These are phyloP conservation scores for Centruroides vittatus DNA, from an alignment of 1,140 invertebrate genomes.

Conservation along the genomic window DNA sequence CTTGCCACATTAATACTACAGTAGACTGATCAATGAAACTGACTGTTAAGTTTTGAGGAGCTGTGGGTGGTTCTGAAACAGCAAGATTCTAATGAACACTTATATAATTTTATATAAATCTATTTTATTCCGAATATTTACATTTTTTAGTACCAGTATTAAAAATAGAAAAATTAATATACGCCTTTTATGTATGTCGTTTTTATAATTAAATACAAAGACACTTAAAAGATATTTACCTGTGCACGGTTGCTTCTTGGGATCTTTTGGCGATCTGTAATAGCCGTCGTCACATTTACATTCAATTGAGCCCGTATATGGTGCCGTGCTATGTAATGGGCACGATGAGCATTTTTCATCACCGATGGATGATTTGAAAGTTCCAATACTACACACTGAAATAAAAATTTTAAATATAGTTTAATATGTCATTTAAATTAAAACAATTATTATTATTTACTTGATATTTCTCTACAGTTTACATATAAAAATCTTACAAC, in stretches of 20 bases:
- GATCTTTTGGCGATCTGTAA: slow-evolving; percentile 67
- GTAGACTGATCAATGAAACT: slow-evolving; percentile 82
- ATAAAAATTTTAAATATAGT: slow-evolving; percentile 7
- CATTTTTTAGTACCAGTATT: background rate
- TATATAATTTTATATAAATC: background rate
- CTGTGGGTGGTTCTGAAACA: slow-evolving; percentile 63
- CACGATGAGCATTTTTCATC: slow-evolving; percentile 60
- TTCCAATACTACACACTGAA: slow-evolving; percentile 52
- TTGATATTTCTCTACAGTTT: no score
- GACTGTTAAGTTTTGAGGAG: slow-evolving; percentile 78
- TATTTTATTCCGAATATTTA: background rate
- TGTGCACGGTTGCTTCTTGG: slow-evolving; percentile 74
- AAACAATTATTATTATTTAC: no score
- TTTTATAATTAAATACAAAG: no score
- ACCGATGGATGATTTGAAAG: slow-evolving; percentile 44
- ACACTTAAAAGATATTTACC: slow-evolving; percentile 40
- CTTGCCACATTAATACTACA: slow-evolving; percentile 74
- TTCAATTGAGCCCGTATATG: slow-evolving; percentile 60
- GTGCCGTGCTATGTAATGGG: slow-evolving; percentile 72
- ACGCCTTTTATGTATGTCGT: no score
- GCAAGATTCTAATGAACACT: background rate
- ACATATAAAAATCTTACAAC: no score
- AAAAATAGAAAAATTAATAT: background rate
- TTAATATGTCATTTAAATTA: no score
- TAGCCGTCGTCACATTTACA: slow-evolving; percentile 76